Percentiles rank a stretch among this genome's conserved stretches.
phyloP scores from a whole-genome alignment of 2,888 invertebrate genomes.

The Lordiphosa fenestrarum region DNA sequence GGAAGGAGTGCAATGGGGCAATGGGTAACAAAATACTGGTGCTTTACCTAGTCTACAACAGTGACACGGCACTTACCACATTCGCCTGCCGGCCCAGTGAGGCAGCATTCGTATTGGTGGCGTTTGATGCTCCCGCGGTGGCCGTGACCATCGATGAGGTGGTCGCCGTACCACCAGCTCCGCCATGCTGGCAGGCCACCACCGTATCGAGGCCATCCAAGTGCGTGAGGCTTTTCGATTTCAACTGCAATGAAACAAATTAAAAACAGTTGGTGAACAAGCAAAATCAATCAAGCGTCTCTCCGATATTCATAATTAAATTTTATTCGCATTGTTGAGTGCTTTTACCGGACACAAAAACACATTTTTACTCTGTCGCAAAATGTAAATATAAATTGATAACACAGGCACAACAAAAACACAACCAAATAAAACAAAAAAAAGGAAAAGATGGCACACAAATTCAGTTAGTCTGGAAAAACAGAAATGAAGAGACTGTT shows the following conservation, averaged over 20 bases:
- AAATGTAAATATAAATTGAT: no score
- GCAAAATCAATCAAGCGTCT: slow-evolving; percentile 22
- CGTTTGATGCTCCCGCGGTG: slow-evolving; percentile 20
- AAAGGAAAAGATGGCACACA: no score
- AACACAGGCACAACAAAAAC: no score
- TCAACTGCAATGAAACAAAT: slow-evolving; percentile 82
- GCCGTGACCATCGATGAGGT: slow-evolving; percentile 4
- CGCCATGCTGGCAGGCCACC: slow-evolving; percentile 74
- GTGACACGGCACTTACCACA: slow-evolving; percentile 39
- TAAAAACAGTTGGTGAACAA: slow-evolving; percentile 18
- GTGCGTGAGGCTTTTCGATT: slow-evolving; percentile 87
- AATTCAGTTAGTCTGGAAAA: no score
- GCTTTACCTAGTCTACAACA: not conserved
- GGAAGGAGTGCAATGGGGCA: no score
- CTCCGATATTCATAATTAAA: slow-evolving; percentile 38
- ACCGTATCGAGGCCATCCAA: slow-evolving; percentile 85
- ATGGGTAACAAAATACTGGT: no score
- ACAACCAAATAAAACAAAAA: no score
- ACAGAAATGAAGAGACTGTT: slow-evolving; percentile 1
- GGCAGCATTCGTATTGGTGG: slow-evolving; percentile 5
- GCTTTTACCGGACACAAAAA: slow-evolving; percentile 6
- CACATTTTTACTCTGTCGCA: no score
- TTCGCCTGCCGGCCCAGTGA: slow-evolving; percentile 30
- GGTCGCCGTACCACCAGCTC: slow-evolving; percentile 33
- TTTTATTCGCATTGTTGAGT: slow-evolving; percentile 27